Evolutionary conservation across 2,888 invertebrate species (phyloP), one percentile per base, ranked within the genome.

Genomic region (Noctua pronuba): DNA sequence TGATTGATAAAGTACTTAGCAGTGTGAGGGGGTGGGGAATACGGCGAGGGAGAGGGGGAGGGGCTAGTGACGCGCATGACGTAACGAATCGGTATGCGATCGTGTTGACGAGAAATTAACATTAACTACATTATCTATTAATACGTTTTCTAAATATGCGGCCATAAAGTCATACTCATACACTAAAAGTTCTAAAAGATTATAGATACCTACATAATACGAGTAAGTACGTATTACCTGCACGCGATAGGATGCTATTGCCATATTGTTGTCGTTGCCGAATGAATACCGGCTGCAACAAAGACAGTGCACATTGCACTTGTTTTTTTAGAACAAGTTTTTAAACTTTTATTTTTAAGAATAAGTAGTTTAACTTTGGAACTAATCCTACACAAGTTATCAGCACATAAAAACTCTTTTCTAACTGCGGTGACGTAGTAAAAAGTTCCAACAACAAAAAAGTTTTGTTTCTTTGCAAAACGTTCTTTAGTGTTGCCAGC

Each of bases 71-170:
- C 92, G 93, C 91, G 90, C 89, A 93, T 95, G 95, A 95, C 94
- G 95, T 95, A 95, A 95, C 92, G 92, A 92, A 94, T 93, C 92
- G 94, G 94, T 93, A 95, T 94, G 94, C 93, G 92, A 93, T 93
- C 91, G 92, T 92, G 90, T 90, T 91, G 91, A 93, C 92, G 93
- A 93, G 93, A 93, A 93, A 92, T 92, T 92, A 92, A 88, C 88
- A 90, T 89, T 88, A 89, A 91, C 88, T 88, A 65, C 38, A 67
- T 68, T 52, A 73, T 52, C 52, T 82, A 78, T 66, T 75, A 73
- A 68, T 83, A 75, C 46, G 75, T 77, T 79, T 85, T 81, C 72
- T 82, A 77, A 84, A 77, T 66, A 75, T 75, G 71, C 24, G 24
- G 76, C 60, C 24, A 55, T 74, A 73, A 55, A 78, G 52, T 78